Percentiles rank a stretch among this genome's conserved stretches.
Conservation (phyloP, 2,797 vertebrate species). For the Trematomus bernacchii region DNA sequence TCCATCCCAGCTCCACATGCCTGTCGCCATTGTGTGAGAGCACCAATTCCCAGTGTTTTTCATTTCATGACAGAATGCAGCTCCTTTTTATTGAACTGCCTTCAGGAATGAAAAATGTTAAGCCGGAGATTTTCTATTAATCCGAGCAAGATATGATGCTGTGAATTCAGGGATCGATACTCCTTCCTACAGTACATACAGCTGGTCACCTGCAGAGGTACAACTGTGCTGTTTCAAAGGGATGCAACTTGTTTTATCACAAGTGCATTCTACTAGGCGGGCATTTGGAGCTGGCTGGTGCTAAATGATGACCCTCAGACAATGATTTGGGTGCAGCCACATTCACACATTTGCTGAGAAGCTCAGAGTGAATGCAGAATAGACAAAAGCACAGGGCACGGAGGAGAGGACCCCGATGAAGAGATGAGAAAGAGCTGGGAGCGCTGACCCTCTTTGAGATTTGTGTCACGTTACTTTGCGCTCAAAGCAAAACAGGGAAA, state of each 20-base stretch:
- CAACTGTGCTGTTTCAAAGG: neutral
- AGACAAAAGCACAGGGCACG: neutral
- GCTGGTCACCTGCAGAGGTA: slow-evolving; percentile 30
- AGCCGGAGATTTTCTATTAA: slow-evolving; percentile 54
- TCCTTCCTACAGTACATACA: neutral
- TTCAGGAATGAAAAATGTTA: slow-evolving; percentile 38
- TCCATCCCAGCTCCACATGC: slow-evolving; percentile 41
- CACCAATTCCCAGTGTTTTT: slow-evolving; percentile 54
- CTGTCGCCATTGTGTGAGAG: slow-evolving; percentile 28
- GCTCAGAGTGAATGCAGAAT: slow-evolving; percentile 7
- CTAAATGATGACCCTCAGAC: slow-evolving; percentile 25
- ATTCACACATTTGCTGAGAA: slow-evolving; percentile 5
- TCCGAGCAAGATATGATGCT: slow-evolving; percentile 40
- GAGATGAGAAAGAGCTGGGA: slow-evolving; percentile 29
- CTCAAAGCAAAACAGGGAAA: slow-evolving; percentile 53
- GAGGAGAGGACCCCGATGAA: slow-evolving; percentile 11
- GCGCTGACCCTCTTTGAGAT: slow-evolving; percentile 63
- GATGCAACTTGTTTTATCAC: slow-evolving; percentile 15
- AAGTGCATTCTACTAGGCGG: neutral
- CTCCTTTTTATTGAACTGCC: slow-evolving; percentile 52
- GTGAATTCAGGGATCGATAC: slow-evolving; percentile 56
- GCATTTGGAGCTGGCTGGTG: neutral
- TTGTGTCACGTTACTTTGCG: slow-evolving; percentile 70
- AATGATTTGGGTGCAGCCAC: neutral
- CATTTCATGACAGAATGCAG: slow-evolving; percentile 54